Evolutionary conservation across 1,140 invertebrate species (phyloP).

Genomic region (Ruditapes philippinarum): DNA sequence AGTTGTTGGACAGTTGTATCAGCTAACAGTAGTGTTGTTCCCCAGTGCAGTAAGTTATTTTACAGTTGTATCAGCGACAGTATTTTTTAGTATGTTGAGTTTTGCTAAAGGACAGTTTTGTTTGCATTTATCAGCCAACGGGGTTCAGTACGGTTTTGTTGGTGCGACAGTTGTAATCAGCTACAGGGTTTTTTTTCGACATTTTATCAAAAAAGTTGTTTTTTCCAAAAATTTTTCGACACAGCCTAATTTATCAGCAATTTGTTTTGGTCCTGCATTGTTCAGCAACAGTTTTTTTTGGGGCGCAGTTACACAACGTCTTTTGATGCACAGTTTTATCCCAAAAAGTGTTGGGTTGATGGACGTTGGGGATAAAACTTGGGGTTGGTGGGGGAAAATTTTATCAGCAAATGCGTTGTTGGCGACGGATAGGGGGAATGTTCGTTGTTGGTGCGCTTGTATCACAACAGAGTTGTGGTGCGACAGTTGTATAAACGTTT

Average conservation of each 20-base stretch:
- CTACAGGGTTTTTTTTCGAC: too few species aligned
- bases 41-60: background rate
- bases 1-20: background rate
- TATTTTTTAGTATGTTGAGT: too few species aligned
- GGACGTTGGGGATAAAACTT: background rate
- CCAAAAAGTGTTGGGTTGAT: background rate
- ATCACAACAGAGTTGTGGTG: background rate
- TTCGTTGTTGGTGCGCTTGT: background rate
- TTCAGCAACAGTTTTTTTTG: background rate
- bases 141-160: too few species aligned
- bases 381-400: background rate
- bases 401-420: background rate
- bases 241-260: too few species aligned
- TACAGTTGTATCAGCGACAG: constrained; percentile 33
- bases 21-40: background rate
- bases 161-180: too few species aligned
- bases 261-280: background rate
- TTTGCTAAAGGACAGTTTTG: too few species aligned
- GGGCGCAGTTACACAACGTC: background rate
- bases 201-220: too few species aligned
- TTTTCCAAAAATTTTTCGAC: too few species aligned
- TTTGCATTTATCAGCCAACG: too few species aligned
- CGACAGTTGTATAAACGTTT: background rate
- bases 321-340: background rate
- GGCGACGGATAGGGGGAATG: too few species aligned